Percentiles rank a stretch among this genome's conserved stretches.
Evolutionary conservation across 2,888 invertebrate genomes (phyloP).

Genomic region (Endomychus coccineus): DNA sequence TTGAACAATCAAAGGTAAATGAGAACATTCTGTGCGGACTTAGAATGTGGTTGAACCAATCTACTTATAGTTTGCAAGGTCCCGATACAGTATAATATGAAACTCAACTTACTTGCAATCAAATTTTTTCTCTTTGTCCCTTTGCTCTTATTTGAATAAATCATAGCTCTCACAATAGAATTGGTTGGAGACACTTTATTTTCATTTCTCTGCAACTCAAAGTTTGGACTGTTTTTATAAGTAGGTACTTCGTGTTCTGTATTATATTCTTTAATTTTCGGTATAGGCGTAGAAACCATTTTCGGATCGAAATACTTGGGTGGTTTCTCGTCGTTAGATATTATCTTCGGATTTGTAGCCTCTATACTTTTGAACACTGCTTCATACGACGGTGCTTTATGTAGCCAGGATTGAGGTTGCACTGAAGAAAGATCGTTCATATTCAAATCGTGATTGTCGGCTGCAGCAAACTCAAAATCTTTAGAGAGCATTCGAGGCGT

Average conservation of each 20-base stretch:
- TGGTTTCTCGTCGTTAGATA: conserved; percentile 13
- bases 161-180: conserved; percentile 50
- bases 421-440: neutral
- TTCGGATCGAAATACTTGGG: conserved; percentile 34
- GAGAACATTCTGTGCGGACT: no score
- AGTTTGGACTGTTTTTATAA: conserved; percentile 18
- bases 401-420: neutral
- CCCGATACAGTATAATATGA: no score
- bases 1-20: no score
- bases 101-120: conserved; percentile 64
- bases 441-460: conserved; percentile 5
- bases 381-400: conserved; percentile 3
- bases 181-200: conserved; percentile 45
- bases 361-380: neutral
- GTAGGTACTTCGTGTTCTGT: conserved; percentile 14
- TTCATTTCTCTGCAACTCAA: conserved; percentile 33
- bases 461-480: conserved; percentile 29
- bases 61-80: no score
- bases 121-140: conserved; percentile 63
- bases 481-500: conserved; percentile 17
- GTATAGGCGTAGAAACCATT: conserved; percentile 32
- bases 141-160: conserved; percentile 52
- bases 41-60: no score
- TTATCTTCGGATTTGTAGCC: neutral
- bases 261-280: conserved; percentile 24